phyloP scores from a whole-genome alignment of 2,797 vertebrate genomes.

The Spondyliosoma cantharus region DNA sequence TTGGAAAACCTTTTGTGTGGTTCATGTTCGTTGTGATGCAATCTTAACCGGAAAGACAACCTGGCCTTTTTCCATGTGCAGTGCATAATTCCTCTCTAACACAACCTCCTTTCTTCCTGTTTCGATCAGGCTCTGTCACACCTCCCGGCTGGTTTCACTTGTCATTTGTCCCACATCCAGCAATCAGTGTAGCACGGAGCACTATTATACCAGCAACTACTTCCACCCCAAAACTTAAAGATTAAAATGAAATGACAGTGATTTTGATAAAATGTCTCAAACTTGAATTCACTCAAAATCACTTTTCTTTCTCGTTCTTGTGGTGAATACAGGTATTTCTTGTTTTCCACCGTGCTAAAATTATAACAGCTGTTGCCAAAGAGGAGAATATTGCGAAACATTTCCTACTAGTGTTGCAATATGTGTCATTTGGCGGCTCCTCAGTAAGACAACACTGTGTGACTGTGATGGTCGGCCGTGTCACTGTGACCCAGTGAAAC shows the following conservation, averaged over 20 bases:
- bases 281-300: neutral
- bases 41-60: slow-evolving; percentile 6
- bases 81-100: neutral
- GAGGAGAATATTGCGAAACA: neutral
- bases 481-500: slow-evolving; percentile 1
- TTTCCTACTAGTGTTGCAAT: slow-evolving; percentile 23
- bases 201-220: neutral
- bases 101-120: slow-evolving; percentile 55
- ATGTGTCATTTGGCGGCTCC: neutral
- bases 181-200: neutral
- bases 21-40: slow-evolving; percentile 7
- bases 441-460: neutral
- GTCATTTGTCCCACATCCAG: slow-evolving; percentile 7
- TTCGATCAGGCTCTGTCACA: slow-evolving; percentile 47
- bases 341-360: neutral
- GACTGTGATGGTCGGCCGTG: neutral
- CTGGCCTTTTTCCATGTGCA: neutral
- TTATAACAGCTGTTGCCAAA: neutral
- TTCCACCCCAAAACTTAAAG: neutral
- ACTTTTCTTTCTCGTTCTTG: neutral
- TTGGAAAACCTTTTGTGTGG: neutral
- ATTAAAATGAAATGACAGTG: neutral
- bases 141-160: slow-evolving; percentile 52
- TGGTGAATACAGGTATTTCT: neutral
- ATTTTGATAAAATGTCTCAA: neutral